A percentile compares a stretch with the other conserved stretches of the same genome.
These are phyloP conservation scores for Malthinus flaveolus DNA, from an alignment of 2,888 invertebrate species.

Conservation along the genomic window DNA sequence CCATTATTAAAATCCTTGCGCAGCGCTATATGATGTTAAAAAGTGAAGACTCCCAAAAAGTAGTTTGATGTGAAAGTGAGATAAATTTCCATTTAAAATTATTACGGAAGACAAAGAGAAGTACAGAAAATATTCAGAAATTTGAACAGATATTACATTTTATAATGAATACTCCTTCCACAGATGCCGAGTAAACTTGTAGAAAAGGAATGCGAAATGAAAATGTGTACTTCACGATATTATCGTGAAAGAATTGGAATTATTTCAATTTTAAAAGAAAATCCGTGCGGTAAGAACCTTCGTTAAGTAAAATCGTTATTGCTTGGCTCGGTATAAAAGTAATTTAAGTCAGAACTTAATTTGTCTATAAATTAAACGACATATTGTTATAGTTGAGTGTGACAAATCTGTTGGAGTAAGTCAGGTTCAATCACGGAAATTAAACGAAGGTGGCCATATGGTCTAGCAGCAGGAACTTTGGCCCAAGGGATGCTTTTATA, in stretches of 20 bases:
- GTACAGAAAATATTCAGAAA: slow-evolving; percentile 43
- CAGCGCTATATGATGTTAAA: slow-evolving; percentile 46
- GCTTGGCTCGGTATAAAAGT: too few relatives aligned
- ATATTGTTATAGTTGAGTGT: slow-evolving; percentile 50
- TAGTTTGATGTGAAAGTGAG: slow-evolving; percentile 24
- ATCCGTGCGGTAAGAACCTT: too few relatives aligned
- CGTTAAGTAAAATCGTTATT: too few relatives aligned
- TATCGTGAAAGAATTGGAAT: not conserved
- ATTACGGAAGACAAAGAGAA: slow-evolving; percentile 44
- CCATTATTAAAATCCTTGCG: slow-evolving; percentile 53
- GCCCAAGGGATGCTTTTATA: slow-evolving; percentile 26
- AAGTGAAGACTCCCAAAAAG: slow-evolving; percentile 33
- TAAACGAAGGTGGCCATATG: slow-evolving; percentile 48
- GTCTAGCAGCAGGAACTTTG: slow-evolving; percentile 39
- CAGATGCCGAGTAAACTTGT: slow-evolving; percentile 38
- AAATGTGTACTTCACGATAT: slow-evolving; percentile 19
- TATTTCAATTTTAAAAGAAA: too few relatives aligned
- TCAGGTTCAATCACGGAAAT: slow-evolving; percentile 47
- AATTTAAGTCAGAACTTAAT: not conserved
- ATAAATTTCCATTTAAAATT: slow-evolving; percentile 33
- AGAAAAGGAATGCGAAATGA: slow-evolving; percentile 26
- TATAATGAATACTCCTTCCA: slow-evolving; percentile 50
- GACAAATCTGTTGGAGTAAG: slow-evolving; percentile 50
- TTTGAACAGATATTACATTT: slow-evolving; percentile 51
- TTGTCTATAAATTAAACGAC: slow-evolving; percentile 37